Base-by-base conservation (phyloP, 2,888 invertebrate genomes). In the Shargacucullia verbasci region DNA sequence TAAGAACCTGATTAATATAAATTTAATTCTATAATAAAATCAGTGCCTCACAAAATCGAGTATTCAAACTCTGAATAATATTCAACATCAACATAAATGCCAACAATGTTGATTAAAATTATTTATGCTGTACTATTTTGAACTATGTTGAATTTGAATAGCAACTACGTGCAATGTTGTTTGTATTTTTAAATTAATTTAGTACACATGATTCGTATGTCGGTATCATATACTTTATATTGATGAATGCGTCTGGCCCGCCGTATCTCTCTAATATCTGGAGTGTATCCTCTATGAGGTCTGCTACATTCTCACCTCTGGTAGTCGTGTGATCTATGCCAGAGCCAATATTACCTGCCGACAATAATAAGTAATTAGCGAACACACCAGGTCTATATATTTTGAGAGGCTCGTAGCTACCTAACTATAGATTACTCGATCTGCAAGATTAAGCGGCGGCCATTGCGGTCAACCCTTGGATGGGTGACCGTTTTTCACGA, bases 191-290 rank as follows among this genome's bases (percentile, higher is more conserved):
- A 43, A 37, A 14, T 68, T 93, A 97, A 91, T 97, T 97, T 79
- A 96, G 94, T 79, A 97, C 95, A 83, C 98, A 98, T 0, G 99
- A 99, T 88, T 99, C 99, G 84, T 99, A 99, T 6, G 99, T 99
- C 0, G 99, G 99, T 73, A 99, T 96, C 96, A 99, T 97, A 89
- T 99, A 99, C 90, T 99, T 99, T 81, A 99, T 99, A 89, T 99
- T 99, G 78, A 99, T 99, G 86, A 98, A 99, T 1, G 99, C 99
- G 86, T 99, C 98, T 68, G 98, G 98, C 5, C 99, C 99, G 0
- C 99, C 99, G 82, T 97, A 97, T 78, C 96, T 95, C 88, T 99
- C 99, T 66, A 99, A 94, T 43, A 97, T 95, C 91, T 99, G 98
- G 49, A 99, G 93, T 0, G 99, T 99, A 83, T 99, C 98, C 85